phyloP scores from a whole-genome alignment of 1,140 invertebrate genomes.

The Daktulosphaira vitifoliae region DNA sequence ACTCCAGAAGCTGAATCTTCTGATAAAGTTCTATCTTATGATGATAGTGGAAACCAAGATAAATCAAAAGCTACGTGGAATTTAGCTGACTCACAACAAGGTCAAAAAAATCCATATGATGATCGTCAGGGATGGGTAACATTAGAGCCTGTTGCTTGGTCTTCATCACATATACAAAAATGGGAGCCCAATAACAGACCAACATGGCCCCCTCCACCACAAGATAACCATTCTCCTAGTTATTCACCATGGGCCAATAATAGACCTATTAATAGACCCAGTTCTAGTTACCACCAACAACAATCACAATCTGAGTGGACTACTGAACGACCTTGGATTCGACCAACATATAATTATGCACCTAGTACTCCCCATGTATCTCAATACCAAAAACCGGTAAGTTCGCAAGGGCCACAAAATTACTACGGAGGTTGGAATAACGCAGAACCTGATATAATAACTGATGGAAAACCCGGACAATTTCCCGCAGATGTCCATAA shows the following conservation, averaged over 20 bases:
- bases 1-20: conserved; percentile 37
- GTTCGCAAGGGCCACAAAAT: neutral
- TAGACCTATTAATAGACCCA: conserved; percentile 6
- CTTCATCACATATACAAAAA: conserved; percentile 66
- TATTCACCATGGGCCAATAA: neutral
- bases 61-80: conserved; percentile 43
- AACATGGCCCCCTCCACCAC: conserved; percentile 41
- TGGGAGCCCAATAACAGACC: conserved; percentile 52
- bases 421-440: conserved; percentile 45
- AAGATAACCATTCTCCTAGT: conserved; percentile 27
- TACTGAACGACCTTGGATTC: conserved; percentile 43
- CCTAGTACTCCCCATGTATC: conserved; percentile 9
- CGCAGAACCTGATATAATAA: conserved; percentile 50
- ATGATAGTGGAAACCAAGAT: conserved; percentile 35
- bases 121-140: conserved; percentile 67
- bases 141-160: conserved; percentile 66
- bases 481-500: conserved; percentile 49
- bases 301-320: conserved; percentile 39
- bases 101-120: conserved; percentile 52
- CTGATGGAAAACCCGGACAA: conserved; percentile 56
- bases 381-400: conserved; percentile 28
- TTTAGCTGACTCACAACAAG: conserved; percentile 32
- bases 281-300: conserved; percentile 23
- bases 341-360: conserved; percentile 39
- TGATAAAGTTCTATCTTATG: conserved; percentile 36